Evolutionary conservation across 1,140 invertebrate species (phyloP).

Genomic region (Tenebrio molitor): DNA sequence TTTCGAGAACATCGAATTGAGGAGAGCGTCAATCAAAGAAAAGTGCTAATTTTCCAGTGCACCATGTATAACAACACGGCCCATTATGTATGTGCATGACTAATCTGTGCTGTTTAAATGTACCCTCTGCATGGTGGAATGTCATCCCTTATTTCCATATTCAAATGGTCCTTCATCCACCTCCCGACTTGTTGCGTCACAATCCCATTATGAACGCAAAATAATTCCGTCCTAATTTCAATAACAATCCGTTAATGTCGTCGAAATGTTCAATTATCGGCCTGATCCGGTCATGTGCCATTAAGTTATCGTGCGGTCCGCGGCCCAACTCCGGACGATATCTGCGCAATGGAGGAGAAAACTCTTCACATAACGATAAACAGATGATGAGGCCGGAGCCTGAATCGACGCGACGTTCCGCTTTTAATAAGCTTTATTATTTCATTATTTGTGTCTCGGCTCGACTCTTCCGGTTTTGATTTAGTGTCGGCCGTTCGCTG

Average conservation of each 20-base stretch:
- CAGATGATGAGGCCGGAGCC: slow-evolving; percentile 51
- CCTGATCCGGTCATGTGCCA: slow-evolving; percentile 39
- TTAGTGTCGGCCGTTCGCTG: slow-evolving; percentile 11
- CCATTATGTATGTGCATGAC: neutral
- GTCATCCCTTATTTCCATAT: slow-evolving; percentile 17
- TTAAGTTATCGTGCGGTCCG: slow-evolving; percentile 29
- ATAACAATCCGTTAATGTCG: slow-evolving; percentile 44
- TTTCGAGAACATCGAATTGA: no score
- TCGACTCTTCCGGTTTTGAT: slow-evolving; percentile 41
- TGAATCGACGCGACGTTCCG: slow-evolving; percentile 53
- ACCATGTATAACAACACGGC: neutral
- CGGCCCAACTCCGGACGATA: neutral
- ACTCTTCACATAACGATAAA: slow-evolving; percentile 51
- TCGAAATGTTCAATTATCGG: slow-evolving; percentile 45
- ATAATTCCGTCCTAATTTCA: slow-evolving; percentile 44
- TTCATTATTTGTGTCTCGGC: slow-evolving; percentile 49
- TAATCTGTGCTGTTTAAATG: neutral
- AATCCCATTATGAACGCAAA: slow-evolving; percentile 15
- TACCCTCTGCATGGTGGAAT: slow-evolving; percentile 12
- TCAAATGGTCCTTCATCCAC: slow-evolving; percentile 15
- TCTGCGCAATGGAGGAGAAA: slow-evolving; percentile 54
- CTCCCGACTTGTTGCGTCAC: slow-evolving; percentile 32
- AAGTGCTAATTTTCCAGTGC: no score
- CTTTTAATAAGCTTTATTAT: slow-evolving; percentile 56
- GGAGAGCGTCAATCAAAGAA: no score